phyloP scores from a whole-genome alignment of 2,888 invertebrate species.

The Spicauda simplicius region DNA sequence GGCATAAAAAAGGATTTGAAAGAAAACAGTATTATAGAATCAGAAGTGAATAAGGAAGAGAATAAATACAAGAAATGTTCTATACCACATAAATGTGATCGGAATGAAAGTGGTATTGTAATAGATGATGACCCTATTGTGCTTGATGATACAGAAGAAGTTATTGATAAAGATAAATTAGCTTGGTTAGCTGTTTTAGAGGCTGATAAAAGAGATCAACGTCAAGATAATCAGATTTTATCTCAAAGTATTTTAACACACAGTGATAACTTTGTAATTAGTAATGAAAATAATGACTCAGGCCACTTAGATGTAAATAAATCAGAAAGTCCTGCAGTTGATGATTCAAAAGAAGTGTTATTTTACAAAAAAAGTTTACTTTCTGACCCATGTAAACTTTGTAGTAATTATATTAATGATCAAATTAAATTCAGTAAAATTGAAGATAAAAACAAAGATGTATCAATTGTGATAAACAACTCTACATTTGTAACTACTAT shows the following conservation, averaged over 20 bases:
- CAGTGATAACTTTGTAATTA: background rate
- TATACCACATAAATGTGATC: slow-evolving; percentile 42
- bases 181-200: slow-evolving; percentile 64
- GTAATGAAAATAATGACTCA: background rate
- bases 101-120: slow-evolving; percentile 66
- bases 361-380: slow-evolving; percentile 64
- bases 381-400: slow-evolving; percentile 52
- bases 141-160: slow-evolving; percentile 60
- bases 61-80: background rate
- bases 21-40: background rate
- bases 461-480: slow-evolving; percentile 63
- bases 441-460: slow-evolving; percentile 45
- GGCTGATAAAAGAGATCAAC: slow-evolving; percentile 53
- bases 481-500: slow-evolving; percentile 50
- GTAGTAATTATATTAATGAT: slow-evolving; percentile 39
- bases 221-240: slow-evolving; percentile 7
- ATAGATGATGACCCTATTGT: slow-evolving; percentile 61
- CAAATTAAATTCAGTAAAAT: background rate
- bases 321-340: background rate
- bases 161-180: slow-evolving; percentile 66
- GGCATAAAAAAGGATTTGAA: background rate
- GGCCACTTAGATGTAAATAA: background rate
- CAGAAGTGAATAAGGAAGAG: background rate
- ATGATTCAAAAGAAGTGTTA: slow-evolving; percentile 52
- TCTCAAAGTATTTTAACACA: background rate